phyloP scores from a whole-genome alignment of 2,113 vertebrate genomes.

The Catharus fuscescens region DNA sequence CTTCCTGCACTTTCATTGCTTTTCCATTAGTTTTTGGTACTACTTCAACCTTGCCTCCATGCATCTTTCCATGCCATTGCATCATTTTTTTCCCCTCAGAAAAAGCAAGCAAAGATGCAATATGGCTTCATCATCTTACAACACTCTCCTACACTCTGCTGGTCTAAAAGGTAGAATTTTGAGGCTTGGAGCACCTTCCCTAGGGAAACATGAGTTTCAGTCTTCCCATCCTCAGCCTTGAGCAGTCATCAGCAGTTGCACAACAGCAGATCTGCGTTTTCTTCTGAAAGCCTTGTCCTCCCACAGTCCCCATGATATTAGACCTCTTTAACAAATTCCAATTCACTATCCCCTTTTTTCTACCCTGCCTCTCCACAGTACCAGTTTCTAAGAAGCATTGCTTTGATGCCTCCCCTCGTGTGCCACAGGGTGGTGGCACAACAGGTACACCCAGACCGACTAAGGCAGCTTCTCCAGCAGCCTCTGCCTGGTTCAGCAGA shows the following conservation, averaged over 20 bases:
- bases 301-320: background rate
- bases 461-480: background rate
- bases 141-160: background rate
- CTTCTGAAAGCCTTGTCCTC: background rate
- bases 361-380: background rate
- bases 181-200: background rate
- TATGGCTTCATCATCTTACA: background rate
- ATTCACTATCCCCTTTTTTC: background rate
- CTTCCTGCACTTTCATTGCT: background rate
- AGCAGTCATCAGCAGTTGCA: background rate
- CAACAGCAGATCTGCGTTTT: background rate
- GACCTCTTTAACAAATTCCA: background rate
- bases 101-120: background rate
- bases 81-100: fast-evolving
- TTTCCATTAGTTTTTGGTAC: background rate
- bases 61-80: background rate
- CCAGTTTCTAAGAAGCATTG: background rate
- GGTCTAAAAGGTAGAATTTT: background rate
- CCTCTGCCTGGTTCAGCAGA: background rate
- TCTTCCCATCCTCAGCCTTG: background rate
- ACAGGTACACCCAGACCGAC: background rate
- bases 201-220: background rate
- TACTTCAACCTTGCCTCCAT: background rate
- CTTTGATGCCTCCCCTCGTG: fast-evolving
- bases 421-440: background rate